Evolutionary conservation across 2,113 vertebrate genomes (phyloP).

Genomic region (Pterocles burchelli): DNA sequence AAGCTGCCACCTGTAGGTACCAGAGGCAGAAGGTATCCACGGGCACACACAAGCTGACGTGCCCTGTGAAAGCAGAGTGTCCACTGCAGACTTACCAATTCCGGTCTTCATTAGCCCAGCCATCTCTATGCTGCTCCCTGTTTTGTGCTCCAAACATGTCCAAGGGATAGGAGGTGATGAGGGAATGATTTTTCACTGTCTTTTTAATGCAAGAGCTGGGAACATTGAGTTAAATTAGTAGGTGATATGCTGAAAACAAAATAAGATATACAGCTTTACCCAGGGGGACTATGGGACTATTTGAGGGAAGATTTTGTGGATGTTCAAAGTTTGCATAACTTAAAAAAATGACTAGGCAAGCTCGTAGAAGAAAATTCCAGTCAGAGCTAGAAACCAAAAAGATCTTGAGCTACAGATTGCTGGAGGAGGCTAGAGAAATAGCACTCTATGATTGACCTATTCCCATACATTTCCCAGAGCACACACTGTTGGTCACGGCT

Average conservation of each 20-base stretch:
- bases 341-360: neutral
- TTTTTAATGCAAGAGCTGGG: conserved; percentile 32
- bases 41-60: neutral
- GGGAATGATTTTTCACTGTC: conserved; percentile 59
- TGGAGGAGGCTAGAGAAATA: conserved; percentile 4
- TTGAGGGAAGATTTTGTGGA: neutral
- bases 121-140: neutral
- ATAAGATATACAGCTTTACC: neutral
- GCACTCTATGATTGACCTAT: neutral
- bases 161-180: conserved; percentile 37
- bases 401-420: neutral
- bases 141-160: conserved; percentile 51
- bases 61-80: neutral
- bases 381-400: neutral
- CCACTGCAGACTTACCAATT: neutral
- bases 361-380: neutral
- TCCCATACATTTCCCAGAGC: neutral
- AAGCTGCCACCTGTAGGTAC: neutral
- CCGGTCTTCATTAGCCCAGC: neutral
- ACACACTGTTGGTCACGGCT: neutral
- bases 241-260: conserved; percentile 41
- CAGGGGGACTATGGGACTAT: neutral
- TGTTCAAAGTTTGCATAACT: conserved; percentile 23
- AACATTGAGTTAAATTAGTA: conserved; percentile 21
- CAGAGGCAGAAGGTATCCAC: neutral